Base-by-base conservation (phyloP, 2,888 invertebrate species). In the Anoplius nigerrimus region DNA sequence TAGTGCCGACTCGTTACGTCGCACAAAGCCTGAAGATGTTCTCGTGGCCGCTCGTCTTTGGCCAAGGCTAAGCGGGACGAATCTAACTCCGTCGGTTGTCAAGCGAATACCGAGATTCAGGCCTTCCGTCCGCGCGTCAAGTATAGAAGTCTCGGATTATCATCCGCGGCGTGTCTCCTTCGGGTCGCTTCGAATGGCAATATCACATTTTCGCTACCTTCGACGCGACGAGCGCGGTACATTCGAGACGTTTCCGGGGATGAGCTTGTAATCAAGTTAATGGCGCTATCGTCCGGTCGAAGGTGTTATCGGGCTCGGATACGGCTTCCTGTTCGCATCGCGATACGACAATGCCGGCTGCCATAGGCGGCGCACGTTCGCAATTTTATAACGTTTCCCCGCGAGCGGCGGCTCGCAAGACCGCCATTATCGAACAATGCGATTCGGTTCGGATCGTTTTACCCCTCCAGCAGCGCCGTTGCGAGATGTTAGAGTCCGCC, bases 381-480 rank as follows among this genome's bases (percentile, higher is more conserved):
- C 71, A 69, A 75, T 80, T 80, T 79, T 72, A 74, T 62, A 63
- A 58, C 52, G 58, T 59, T 69, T 48, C 54, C n/a, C 59, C 69
- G 66, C 60, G 67, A 58, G 59, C 68, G 58, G 68, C 71, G 69
- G 65, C 52, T 42, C 52, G 52, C 60, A 57, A 53, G 53, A 53
- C 58, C 55, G 16, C 69, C 63, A 76, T 81, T 79, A 79, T 79
- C 71, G 78, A 71, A 74, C 79, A 80, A 80, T 77, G 69, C 73
- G 64, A 73, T 65, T 53, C 71, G 74, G 60, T 66, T 60, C 54
- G 67, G 60, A 71, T 73, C 74, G 68, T 72, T 77, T 71, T 59
- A 65, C 34, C 69, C n/a, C 66, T 66, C 62, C 42, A 57, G 63
- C 65, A 65, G 55, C 53, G 66, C 60, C 51, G 51, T 16, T 46